Evolutionary conservation across 1,140 invertebrate genomes (phyloP).

Genomic region (Nixonia krombeini): DNA sequence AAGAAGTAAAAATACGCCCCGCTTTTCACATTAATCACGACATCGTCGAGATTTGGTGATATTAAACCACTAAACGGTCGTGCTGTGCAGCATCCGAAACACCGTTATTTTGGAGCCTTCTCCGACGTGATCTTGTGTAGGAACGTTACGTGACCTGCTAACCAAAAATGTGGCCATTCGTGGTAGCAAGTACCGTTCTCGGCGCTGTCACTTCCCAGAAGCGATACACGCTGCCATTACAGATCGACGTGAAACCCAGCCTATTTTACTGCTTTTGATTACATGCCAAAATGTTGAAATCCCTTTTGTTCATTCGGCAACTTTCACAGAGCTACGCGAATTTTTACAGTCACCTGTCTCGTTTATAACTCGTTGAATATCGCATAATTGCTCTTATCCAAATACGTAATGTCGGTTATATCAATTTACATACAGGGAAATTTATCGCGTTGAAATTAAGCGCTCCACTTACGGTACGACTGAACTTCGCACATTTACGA

Average conservation of each 20-base stretch:
- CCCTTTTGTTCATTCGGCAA: too few species aligned
- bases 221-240: not conserved
- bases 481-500: too few species aligned
- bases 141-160: constrained; percentile 44
- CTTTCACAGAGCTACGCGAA: too few species aligned
- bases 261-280: not conserved
- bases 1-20: not conserved
- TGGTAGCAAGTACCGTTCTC: not conserved
- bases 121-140: constrained; percentile 20
- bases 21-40: too few species aligned
- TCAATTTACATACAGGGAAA: too few species aligned
- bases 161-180: constrained; percentile 28
- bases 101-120: constrained; percentile 33
- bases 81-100: constrained; percentile 19
- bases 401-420: too few species aligned
- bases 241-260: not conserved
- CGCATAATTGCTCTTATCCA: too few species aligned
- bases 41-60: too few species aligned
- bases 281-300: not conserved
- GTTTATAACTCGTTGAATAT: too few species aligned
- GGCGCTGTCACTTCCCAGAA: not conserved
- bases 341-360: too few species aligned
- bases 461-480: too few species aligned
- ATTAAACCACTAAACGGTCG: not conserved
- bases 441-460: too few species aligned